phyloP scores from a whole-genome alignment of 1,140 invertebrate species.

The Caenorhabditis remanei region DNA sequence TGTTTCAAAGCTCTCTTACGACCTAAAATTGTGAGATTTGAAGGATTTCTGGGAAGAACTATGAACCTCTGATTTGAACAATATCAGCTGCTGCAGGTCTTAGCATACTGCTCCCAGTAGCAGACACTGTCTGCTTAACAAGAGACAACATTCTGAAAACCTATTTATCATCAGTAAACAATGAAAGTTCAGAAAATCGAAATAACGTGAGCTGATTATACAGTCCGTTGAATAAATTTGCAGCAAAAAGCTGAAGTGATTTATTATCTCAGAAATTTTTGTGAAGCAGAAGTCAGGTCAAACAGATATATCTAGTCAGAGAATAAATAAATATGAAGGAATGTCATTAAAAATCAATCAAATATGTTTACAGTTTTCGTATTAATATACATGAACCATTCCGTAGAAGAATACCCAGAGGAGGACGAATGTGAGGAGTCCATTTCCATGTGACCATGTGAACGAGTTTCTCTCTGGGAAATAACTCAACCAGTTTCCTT shows the following conservation, averaged over 20 bases:
- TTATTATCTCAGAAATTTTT: background rate
- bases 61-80: constrained; percentile 31
- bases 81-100: constrained; percentile 38
- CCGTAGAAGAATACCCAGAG: constrained; percentile 79
- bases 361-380: background rate
- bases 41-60: background rate
- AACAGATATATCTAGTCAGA: background rate
- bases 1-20: constrained; percentile 73
- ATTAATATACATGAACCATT: constrained; percentile 79
- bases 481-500: constrained; percentile 64
- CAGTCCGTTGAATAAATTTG: background rate
- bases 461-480: constrained; percentile 64
- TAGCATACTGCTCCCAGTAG: background rate
- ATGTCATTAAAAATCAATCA: background rate
- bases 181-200: background rate
- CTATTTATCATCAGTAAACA: too few relatives aligned
- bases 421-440: constrained; percentile 78
- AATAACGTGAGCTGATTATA: background rate
- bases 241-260: background rate
- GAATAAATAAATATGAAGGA: constrained; percentile 1
- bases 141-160: constrained; percentile 10
- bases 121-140: background rate
- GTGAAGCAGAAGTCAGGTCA: background rate
- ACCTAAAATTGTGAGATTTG: constrained; percentile 56
- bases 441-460: constrained; percentile 75